phyloP scores from a whole-genome alignment of 2,797 vertebrate species.

The Gymnoscopelus braueri region DNA sequence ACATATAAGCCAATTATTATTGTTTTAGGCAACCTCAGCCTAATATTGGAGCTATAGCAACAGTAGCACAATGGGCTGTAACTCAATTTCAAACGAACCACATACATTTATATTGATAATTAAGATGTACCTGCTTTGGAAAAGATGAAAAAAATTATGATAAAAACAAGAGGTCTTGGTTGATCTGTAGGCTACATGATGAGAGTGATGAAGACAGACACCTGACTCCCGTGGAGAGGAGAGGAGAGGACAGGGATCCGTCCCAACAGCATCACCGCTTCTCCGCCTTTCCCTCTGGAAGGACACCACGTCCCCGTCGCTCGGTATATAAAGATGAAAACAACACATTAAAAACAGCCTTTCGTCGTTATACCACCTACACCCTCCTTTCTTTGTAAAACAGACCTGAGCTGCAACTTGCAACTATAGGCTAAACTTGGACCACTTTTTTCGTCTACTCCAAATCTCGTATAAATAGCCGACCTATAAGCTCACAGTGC shows the following conservation, averaged over 20 bases:
- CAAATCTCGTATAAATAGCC: too few species aligned
- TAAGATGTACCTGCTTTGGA: background rate
- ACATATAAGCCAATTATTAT: background rate
- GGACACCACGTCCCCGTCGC: constrained; percentile 29
- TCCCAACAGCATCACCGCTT: constrained; percentile 69
- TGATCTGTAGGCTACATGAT: too few species aligned
- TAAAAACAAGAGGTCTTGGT: constrained; percentile 11
- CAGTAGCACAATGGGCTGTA: background rate
- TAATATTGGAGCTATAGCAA: background rate
- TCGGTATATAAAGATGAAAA: constrained; percentile 16
- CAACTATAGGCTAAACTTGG: too few species aligned
- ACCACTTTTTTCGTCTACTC: too few species aligned
- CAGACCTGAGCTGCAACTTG: background rate
- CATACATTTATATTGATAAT: too few species aligned
- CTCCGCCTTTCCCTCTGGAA: constrained; percentile 45
- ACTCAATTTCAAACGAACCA: too few species aligned
- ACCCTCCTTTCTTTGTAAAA: background rate
- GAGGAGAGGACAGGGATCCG: constrained; percentile 69
- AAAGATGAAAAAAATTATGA: constrained; percentile 20
- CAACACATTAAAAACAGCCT: constrained; percentile 7
- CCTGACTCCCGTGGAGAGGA: constrained; percentile 8
- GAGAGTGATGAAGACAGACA: too few species aligned
- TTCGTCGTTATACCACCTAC: background rate
- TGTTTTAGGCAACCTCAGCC: background rate
- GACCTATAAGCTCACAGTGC: too few species aligned